Evolutionary conservation across 2,888 invertebrate species (phyloP), one percentile per base, ranked within the genome.

Genomic region (Hyalella azteca): DNA sequence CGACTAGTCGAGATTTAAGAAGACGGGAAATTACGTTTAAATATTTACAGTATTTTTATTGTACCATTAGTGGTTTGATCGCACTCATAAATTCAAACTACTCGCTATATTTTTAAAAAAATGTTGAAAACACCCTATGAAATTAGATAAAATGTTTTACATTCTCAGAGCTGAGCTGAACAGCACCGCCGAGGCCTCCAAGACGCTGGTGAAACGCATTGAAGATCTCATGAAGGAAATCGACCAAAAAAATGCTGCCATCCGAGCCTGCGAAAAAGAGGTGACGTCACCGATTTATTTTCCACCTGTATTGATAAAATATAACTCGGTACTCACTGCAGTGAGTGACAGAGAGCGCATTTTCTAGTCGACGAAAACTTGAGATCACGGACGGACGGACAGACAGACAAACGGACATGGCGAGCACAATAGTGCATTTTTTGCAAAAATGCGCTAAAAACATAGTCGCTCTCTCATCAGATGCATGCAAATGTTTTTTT

Each of bases 241-340:
- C 36, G 36, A 32, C 36, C 36, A 36, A 19, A 66, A 66, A 36
- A 36, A 32, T 66, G 13, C 36, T 36, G 19, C 19, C 36, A 36
- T 36, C 66, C 36, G 36, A n/a, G 29, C 36, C 36, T 36, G 32
- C 15, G 66, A 66, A 19, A 66, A 66, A 66, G 66, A 66, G 66
- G 66, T 66, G 13, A 36, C 36, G 66, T 13, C 54, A n/a, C 4
- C 7, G 2, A 15, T 45, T 45, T 49, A 49, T 49, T 15, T 49
- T 49, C 3, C 19, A 22, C 49, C 19, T 9, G 15, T 9, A 22
- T 9, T n/a, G 15, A 49, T 15, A n/a, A n/a, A 49, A 13, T 9
- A 4, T 22, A 49, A 22, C 22, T 49, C 22, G 4, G 49, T 49
- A 3, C 7, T 49, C 49, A 49, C 22, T 49, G 4, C 4, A n/a